A percentile compares a stretch with the other conserved stretches of the same genome.
phyloP scores from a whole-genome alignment of 23 tunicate genomes.

The Halocynthia roretzi region DNA sequence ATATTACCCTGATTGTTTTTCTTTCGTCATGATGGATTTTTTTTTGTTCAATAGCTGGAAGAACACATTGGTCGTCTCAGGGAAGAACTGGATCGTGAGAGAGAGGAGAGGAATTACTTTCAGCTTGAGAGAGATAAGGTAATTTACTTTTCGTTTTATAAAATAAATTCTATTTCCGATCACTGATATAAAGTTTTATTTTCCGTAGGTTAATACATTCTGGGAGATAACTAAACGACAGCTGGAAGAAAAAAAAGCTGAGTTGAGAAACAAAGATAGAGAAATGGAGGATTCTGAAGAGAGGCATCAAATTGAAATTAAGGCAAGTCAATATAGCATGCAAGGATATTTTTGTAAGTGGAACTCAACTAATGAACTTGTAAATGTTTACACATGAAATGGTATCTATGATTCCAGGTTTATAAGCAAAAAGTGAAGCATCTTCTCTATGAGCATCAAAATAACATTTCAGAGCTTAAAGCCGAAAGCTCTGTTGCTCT shows the following conservation, averaged over 20 bases:
- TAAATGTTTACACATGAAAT: neutral
- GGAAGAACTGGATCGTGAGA: conserved; percentile 91
- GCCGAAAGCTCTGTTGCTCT: conserved; percentile 84
- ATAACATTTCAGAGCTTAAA: conserved; percentile 87
- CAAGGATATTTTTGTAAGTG: no score
- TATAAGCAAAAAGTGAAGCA: conserved; percentile 99
- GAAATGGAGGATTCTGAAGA: conserved; percentile 99
- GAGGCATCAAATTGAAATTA: conserved; percentile 97
- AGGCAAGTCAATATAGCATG: conserved; percentile 16
- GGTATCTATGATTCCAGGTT: conserved; percentile 23
- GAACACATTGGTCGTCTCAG: conserved; percentile 87
- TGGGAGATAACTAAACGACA: conserved; percentile 99
- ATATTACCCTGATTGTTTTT: neutral
- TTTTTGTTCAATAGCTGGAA: conserved; percentile 35
- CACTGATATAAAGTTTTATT: neutral
- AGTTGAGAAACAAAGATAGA: conserved; percentile 93
- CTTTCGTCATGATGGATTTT: neutral
- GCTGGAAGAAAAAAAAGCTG: conserved; percentile 93
- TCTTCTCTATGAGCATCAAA: conserved; percentile 95
- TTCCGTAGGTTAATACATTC: conserved; percentile 79
- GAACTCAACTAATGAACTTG: neutral
- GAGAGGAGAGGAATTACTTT: conserved; percentile 96
- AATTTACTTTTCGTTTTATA: neutral
- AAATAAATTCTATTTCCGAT: neutral
- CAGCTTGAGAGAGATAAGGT: conserved; percentile 96